Percentiles rank a stretch among this genome's conserved stretches.
Evolutionary conservation across 2,888 invertebrate species (phyloP).

Genomic region (Fragum sueziense): DNA sequence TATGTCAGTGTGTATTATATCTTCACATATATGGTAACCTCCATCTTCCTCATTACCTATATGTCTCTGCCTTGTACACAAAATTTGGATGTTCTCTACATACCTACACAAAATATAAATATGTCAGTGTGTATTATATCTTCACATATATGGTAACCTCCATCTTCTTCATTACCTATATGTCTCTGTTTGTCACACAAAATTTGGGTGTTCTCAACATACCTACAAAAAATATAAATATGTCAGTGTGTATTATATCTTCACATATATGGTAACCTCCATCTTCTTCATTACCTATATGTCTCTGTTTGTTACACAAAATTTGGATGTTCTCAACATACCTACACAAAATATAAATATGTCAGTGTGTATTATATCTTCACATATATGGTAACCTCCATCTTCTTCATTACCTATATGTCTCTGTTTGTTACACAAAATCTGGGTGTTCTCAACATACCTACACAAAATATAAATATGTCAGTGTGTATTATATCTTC

Average conservation of each 20-base stretch:
- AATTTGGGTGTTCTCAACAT: conserved; percentile 19
- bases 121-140: too few relatives aligned
- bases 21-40: conserved; percentile 28
- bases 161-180: conserved; percentile 26
- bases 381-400: conserved; percentile 28
- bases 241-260: conserved; percentile 7
- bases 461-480: too few relatives aligned
- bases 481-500: too few relatives aligned
- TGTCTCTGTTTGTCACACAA: conserved; percentile 3
- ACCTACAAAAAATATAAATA: conserved; percentile 18
- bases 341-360: too few relatives aligned
- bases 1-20: too few relatives aligned
- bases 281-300: conserved; percentile 26
- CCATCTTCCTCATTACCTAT: conserved; percentile 28
- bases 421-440: not conserved
- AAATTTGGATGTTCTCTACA: conserved; percentile 19
- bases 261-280: conserved; percentile 30
- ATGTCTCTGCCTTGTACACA: conserved; percentile 4
- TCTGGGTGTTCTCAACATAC: conserved; percentile 22
- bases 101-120: too few relatives aligned
- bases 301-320: not conserved
- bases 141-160: conserved; percentile 29
- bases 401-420: conserved; percentile 29
- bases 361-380: conserved; percentile 13
- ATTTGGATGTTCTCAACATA: conserved; percentile 24